Conservation (phyloP, 1,140 invertebrate genomes). For the Cardiocondyla obscurior region DNA sequence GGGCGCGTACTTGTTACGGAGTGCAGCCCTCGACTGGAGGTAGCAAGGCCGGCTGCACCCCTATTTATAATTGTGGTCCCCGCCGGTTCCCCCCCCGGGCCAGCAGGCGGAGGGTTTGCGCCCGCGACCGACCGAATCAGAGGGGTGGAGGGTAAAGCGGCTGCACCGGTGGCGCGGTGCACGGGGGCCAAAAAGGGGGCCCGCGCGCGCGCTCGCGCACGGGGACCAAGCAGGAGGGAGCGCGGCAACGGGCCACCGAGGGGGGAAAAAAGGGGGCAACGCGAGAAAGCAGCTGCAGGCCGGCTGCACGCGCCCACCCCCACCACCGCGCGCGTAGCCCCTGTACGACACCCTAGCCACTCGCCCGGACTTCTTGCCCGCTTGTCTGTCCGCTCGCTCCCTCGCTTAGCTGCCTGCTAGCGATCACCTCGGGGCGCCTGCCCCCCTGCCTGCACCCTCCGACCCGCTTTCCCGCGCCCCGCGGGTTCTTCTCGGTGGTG, state of each 20-base stretch:
- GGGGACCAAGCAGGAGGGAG: constrained; percentile 45
- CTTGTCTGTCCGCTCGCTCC: constrained; percentile 5
- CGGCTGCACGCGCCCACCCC: constrained; percentile 84
- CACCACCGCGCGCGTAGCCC: constrained; percentile 72
- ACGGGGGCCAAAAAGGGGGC: constrained; percentile 56
- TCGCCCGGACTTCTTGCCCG: constrained; percentile 67
- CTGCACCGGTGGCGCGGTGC: constrained; percentile 66
- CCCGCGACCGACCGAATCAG: constrained; percentile 46
- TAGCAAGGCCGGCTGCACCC: constrained; percentile 78
- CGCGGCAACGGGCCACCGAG: constrained; percentile 57
- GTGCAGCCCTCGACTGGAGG: constrained; percentile 84
- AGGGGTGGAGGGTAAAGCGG: constrained; percentile 71
- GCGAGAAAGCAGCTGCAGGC: constrained; percentile 82
- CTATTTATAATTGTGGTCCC: constrained; percentile 83
- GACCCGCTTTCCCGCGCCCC: constrained; percentile 61
- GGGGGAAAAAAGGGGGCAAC: constrained; percentile 52
- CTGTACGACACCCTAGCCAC: constrained; percentile 71
- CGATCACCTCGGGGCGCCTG: constrained; percentile 68
- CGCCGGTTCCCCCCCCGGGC: constrained; percentile 58
- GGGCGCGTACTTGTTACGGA: constrained; percentile 53
- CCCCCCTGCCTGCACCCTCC: constrained; percentile 65
- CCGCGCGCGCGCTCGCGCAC: no score
- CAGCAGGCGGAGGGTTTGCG: constrained; percentile 55
- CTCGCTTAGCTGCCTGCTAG: constrained; percentile 45
- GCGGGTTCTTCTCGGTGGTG: constrained; percentile 14